phyloP scores from a whole-genome alignment of 2,113 vertebrate species.

The Phocoena phocoena region DNA sequence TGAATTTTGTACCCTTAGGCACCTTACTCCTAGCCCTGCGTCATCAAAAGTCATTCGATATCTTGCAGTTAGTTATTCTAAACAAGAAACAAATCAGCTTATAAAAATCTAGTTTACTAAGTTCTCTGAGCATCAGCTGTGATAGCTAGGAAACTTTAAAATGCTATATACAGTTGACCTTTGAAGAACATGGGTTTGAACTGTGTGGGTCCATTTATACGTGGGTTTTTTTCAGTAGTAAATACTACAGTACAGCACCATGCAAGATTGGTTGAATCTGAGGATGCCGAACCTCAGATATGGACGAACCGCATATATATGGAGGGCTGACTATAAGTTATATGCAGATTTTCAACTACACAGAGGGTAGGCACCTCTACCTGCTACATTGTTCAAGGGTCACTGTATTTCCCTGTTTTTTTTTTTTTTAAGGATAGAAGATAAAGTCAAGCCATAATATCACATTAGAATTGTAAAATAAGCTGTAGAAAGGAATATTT shows the following conservation, averaged over 20 bases:
- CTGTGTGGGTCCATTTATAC: not conserved
- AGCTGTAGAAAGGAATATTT: slow-evolving; percentile 26
- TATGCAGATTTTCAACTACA: not conserved
- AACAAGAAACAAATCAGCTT: not conserved
- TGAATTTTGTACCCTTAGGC: not conserved
- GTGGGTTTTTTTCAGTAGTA: not conserved
- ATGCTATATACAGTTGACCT: not conserved
- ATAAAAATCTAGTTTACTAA: not conserved
- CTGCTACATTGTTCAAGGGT: too few relatives aligned
- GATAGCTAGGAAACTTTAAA: slow-evolving; percentile 22
- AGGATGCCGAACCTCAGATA: not conserved
- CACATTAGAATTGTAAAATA: slow-evolving; percentile 35
- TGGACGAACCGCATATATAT: not conserved
- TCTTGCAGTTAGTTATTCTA: not conserved
- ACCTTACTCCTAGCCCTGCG: not conserved
- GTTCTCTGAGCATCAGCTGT: not conserved
- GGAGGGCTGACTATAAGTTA: not conserved
- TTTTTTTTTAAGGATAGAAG: not conserved
- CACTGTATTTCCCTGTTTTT: not conserved
- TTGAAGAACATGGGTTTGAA: not conserved
- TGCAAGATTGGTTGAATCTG: not conserved
- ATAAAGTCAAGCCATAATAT: not conserved
- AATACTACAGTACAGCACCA: not conserved
- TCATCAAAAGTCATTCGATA: slow-evolving; percentile 1
- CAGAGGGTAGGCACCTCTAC: not conserved